Evolutionary conservation across 2,113 vertebrate species (phyloP).

Genomic region (Chaetodon trifascialis): DNA sequence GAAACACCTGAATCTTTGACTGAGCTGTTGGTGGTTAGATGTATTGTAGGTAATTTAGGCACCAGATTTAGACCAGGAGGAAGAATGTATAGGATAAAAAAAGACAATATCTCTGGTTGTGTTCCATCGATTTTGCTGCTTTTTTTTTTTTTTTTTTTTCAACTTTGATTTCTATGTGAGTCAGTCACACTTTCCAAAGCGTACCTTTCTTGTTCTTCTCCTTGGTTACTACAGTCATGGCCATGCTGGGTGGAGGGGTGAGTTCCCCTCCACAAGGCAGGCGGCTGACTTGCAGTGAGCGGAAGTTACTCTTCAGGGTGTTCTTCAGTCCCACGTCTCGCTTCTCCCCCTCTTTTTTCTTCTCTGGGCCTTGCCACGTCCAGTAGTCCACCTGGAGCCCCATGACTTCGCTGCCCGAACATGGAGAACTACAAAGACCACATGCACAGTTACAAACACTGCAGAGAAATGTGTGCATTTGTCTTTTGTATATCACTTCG

Average conservation of each 20-base stretch:
- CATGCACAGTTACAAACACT: background rate
- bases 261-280: constrained; percentile 88
- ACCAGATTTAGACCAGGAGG: background rate
- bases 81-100: background rate
- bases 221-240: constrained; percentile 96
- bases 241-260: constrained; percentile 90
- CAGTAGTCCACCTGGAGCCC: constrained; percentile 96
- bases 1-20: background rate
- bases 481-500: constrained; percentile 77
- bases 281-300: constrained; percentile 93
- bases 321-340: constrained; percentile 89
- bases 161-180: background rate
- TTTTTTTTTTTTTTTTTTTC: background rate
- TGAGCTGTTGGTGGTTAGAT: background rate
- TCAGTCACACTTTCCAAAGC: background rate
- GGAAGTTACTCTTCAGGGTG: constrained; percentile 95
- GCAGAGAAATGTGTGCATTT: background rate
- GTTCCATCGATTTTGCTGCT: background rate
- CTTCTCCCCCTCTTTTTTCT: constrained; percentile 87
- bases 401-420: constrained; percentile 91
- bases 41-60: background rate
- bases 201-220: constrained; percentile 90
- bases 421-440: constrained; percentile 71
- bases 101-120: background rate
- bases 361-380: constrained; percentile 89